Base-by-base conservation (phyloP, 2,113 vertebrate genomes). In the Gasterosteus aculeatus region DNA sequence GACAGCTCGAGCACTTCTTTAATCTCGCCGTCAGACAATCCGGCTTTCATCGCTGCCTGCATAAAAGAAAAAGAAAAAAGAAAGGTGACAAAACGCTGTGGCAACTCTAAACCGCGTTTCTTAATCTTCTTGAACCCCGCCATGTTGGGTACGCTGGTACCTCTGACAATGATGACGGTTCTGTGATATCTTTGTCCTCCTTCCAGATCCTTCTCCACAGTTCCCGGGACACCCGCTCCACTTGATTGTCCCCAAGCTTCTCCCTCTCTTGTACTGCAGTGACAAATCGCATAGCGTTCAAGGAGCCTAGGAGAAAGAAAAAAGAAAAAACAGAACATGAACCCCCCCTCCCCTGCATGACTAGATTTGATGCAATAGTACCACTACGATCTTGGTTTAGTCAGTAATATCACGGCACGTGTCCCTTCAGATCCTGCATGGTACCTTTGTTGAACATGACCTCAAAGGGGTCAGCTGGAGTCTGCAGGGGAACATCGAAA, bases 171-270 rank as follows among this genome's bases (percentile, higher is more conserved):
- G 94, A 95, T 6, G 56, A 90, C 29, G 93, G 89, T 44, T 93
- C 57, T 0, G 91, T 90, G 72, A 97, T 95, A 60, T 97, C 96
- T 92, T 96, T 93, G 86, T 97, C 94, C 82, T 93, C 89, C 41
- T 77, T 89, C 96, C 96, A 97, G 87, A 96, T 70, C 3, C 96
- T 91, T 86, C 80, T 94, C 96, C 96, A 97, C 9, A 97, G 89
- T 80, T 96, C 95, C 61, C 95, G 88, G 22, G 96, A 96, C 61
- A 94, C 93, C 33, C 84, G 83, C 92, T 96, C 96, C 82, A 93
- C 85, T 78, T 81, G 35, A 2, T 42, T 10, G 88, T 85, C 85
- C 84, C 89, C 81, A 60, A 70, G 1, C 79, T 90, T 62, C 62
- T 90, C 67, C 63, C 60, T 88, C 89, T 86, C 85, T 65, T 92